Percentiles rank a stretch among this genome's conserved stretches.
phyloP scores from a whole-genome alignment of 1,140 invertebrate genomes.

The Rhynchophorus ferrugineus region DNA sequence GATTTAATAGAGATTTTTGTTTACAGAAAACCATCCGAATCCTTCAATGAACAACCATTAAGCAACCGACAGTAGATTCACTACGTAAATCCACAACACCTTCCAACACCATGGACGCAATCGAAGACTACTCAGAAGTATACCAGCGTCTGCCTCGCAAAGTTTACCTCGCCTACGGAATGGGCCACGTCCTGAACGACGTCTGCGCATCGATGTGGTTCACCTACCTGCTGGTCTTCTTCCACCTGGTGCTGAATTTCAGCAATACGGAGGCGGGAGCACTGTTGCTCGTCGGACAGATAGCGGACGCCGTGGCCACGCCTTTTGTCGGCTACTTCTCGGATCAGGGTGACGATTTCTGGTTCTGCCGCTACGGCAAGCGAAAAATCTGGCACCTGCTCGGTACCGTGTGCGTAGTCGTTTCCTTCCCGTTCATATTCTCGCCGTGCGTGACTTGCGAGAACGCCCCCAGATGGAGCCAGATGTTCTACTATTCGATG shows the following conservation, averaged over 20 bases:
- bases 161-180: slow-evolving; percentile 46
- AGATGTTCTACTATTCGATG: slow-evolving; percentile 79
- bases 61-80: too few relatives aligned
- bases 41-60: too few relatives aligned
- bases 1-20: too few relatives aligned
- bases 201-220: slow-evolving; percentile 97
- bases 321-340: slow-evolving; percentile 84
- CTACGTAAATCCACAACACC: too few relatives aligned
- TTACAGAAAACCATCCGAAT: too few relatives aligned
- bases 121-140: slow-evolving; percentile 37
- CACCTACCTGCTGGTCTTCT: slow-evolving; percentile 89
- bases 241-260: slow-evolving; percentile 78
- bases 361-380: slow-evolving; percentile 68
- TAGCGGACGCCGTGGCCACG: slow-evolving; percentile 80
- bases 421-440: slow-evolving; percentile 88
- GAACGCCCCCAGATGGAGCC: slow-evolving; percentile 56
- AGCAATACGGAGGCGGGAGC: slow-evolving; percentile 66
- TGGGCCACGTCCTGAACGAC: slow-evolving; percentile 90
- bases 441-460: slow-evolving; percentile 68
- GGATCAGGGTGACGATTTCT: slow-evolving; percentile 60
- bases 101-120: slow-evolving; percentile 21
- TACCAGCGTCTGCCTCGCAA: slow-evolving; percentile 34
- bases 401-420: slow-evolving; percentile 70
- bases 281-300: slow-evolving; percentile 76
- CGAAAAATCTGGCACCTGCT: slow-evolving; percentile 89